Conservation (phyloP, 2,797 vertebrate species). For the Gymnopithys bicolor region DNA sequence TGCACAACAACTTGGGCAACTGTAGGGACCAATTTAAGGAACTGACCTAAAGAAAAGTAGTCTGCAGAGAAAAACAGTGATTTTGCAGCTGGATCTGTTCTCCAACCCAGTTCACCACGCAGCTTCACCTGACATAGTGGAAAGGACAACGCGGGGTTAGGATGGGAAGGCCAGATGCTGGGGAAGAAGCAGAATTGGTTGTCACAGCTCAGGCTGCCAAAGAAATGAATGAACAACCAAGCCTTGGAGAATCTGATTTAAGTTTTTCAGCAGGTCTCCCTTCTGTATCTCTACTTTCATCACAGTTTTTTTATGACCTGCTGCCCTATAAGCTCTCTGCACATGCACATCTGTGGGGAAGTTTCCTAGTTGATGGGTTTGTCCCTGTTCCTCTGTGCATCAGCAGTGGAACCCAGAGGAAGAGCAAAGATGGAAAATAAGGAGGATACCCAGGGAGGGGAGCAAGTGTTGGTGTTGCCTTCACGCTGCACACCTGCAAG, state of each 20-base stretch:
- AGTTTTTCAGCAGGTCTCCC: background rate
- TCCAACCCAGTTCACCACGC: rapidly evolving
- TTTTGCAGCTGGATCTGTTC: background rate
- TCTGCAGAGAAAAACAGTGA: background rate
- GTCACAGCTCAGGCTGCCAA: background rate
- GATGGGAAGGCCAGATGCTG: background rate
- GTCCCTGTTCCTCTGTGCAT: background rate
- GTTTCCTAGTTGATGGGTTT: background rate
- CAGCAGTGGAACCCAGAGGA: background rate
- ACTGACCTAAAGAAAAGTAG: background rate
- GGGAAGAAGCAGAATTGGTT: background rate
- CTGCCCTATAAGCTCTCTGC: background rate
- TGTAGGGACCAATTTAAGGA: background rate
- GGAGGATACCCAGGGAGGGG: background rate
- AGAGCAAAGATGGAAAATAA: background rate
- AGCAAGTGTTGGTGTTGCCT: background rate
- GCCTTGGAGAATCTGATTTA: background rate
- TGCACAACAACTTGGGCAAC: background rate
- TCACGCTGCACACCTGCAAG: background rate
- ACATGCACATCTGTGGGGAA: background rate
- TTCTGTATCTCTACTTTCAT: background rate
- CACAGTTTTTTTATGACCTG: background rate
- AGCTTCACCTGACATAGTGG: background rate
- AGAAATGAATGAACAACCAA: background rate
- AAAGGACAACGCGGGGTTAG: background rate